phyloP scores from a whole-genome alignment of 2,888 invertebrate genomes.

The Drosophila mercatorum region DNA sequence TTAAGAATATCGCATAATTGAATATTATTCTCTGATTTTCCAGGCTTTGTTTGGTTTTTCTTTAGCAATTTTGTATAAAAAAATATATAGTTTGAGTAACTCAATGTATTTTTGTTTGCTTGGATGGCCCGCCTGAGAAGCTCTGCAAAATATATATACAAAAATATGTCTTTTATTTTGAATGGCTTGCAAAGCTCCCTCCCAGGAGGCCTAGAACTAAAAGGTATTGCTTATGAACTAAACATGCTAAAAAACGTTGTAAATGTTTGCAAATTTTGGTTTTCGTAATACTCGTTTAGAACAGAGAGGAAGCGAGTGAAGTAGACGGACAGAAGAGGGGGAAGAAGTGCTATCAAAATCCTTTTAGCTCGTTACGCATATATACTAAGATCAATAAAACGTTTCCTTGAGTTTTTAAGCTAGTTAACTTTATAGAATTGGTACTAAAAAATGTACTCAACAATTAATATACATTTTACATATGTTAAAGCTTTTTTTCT shows the following conservation, averaged over 20 bases:
- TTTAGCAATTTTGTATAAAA: constrained; percentile 34
- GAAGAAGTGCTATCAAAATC: constrained; percentile 31
- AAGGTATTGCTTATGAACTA: constrained; percentile 63
- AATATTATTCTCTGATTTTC: constrained; percentile 33
- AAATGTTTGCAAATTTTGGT: constrained; percentile 30
- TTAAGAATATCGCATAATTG: constrained; percentile 49
- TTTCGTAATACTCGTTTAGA: constrained; percentile 67
- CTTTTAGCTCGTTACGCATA: constrained; percentile 20
- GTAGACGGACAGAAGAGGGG: background rate
- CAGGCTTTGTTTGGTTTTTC: constrained; percentile 13
- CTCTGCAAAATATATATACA: constrained; percentile 42
- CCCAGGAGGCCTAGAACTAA: constrained; percentile 27
- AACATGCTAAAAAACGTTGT: constrained; percentile 63
- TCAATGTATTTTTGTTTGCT: constrained; percentile 16
- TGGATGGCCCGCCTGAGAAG: constrained; percentile 5
- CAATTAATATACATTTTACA: constrained; percentile 38
- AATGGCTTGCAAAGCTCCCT: constrained; percentile 32
- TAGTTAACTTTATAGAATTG: constrained; percentile 42
- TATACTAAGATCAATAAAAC: constrained; percentile 53
- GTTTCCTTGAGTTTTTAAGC: constrained; percentile 24
- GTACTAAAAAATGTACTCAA: constrained; percentile 49
- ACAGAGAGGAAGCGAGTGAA: constrained; percentile 33
- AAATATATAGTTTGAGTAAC: constrained; percentile 54
- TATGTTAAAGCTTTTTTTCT: constrained; percentile 2
- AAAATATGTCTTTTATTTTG: constrained; percentile 43